Base-by-base conservation (phyloP, 2,797 vertebrate genomes). In the Nyctalus aviator region DNA sequence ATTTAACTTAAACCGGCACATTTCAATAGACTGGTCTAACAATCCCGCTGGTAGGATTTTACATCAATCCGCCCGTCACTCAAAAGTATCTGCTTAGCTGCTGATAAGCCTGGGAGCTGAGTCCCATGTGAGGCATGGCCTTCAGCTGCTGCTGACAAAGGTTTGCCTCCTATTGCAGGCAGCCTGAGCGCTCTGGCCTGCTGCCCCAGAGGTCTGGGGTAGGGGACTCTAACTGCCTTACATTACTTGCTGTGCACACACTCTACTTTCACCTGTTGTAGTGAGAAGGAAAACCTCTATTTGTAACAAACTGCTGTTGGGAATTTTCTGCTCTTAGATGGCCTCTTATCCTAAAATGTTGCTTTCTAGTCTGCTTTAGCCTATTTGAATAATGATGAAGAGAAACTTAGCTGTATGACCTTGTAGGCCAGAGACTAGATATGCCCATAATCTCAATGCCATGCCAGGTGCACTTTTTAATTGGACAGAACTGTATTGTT, bases 1-100 rank as follows among this genome's bases (percentile, higher is more conserved):
- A 55, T 89, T 89, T 96, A 50, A 75, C 27, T 87, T 96, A 71
- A 94, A 82, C 48, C 82, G 84, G 64, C 9, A 73, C 23, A 88
- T 94, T 94, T 96, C 48, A 18, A 21, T 57, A 44, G 48, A 55
- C 30, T 69, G 53, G 68, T 55, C 53, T 83, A 81, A 57, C 35
- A 84, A 13, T 35, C 23, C 82, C 9, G 48, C 44, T 90, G 76
- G 88, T 81, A 93, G 15, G n/a, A 89, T 83, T 96, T 88, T 82
- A 62, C n/a, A 85, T 83, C 55, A 75, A 50, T 76, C 44, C 50
- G 32, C 48, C 23, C 53, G 69, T 37, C 72, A 44, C 46, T 73
- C 71, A 91, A 64, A 95, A 88, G 71, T 81, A 86, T 41, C 85
- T 81, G 21, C 37, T 81, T 88, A 84, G 14, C 14, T 83, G 21